phyloP scores from a whole-genome alignment of 2,113 vertebrate genomes.

The Furnarius figulus region DNA sequence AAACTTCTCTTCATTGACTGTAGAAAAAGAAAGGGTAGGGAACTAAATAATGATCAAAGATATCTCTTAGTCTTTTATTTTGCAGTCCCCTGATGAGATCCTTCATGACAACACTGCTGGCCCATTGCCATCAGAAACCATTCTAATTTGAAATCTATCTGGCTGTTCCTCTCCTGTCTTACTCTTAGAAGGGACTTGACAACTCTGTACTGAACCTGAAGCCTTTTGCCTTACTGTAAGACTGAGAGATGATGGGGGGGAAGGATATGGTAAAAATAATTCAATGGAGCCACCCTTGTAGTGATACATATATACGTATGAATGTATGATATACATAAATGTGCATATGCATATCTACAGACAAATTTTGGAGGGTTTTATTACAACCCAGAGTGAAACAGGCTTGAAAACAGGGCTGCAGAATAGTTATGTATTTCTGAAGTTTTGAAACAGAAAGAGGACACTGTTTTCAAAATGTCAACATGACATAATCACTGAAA shows the following conservation, averaged over 20 bases:
- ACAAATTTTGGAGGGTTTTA: neutral
- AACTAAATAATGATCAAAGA: neutral
- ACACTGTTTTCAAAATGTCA: neutral
- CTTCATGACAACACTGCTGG: neutral
- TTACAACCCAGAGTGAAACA: neutral
- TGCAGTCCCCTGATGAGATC: neutral
- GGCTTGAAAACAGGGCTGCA: neutral
- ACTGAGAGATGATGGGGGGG: neutral
- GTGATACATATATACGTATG: neutral
- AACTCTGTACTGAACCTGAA: neutral
- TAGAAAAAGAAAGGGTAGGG: neutral
- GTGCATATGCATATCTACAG: neutral
- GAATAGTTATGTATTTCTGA: neutral
- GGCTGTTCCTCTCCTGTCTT: neutral
- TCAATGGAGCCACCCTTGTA: neutral
- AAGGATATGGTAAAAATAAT: neutral
- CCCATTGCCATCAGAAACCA: neutral
- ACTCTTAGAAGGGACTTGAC: neutral
- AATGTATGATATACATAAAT: neutral
- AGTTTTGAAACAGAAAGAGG: neutral
- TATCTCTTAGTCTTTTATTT: neutral
- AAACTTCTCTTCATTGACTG: neutral
- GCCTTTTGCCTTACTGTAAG: neutral
- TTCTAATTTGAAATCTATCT: neutral
- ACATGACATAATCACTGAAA: neutral